These are phyloP conservation scores for Lasiommata megera DNA, from an alignment of 2,888 invertebrate species.

Conservation along the genomic window DNA sequence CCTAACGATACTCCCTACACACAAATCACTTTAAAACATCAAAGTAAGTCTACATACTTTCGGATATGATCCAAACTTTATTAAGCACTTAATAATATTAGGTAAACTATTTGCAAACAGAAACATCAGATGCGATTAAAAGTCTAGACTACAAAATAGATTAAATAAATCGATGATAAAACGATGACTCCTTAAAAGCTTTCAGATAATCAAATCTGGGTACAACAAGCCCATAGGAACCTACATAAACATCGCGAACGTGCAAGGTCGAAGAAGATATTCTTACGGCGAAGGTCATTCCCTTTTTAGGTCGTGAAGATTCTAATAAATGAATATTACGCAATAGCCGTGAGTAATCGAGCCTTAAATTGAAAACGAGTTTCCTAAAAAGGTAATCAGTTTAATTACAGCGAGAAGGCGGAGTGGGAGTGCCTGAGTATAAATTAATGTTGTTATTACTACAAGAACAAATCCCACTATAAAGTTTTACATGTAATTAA, in stretches of 20 bases:
- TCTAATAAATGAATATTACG: conserved; percentile 8
- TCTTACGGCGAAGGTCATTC: conserved; percentile 2
- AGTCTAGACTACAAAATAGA: neutral
- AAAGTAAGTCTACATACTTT: too few species aligned
- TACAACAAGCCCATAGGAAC: neutral
- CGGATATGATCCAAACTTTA: too few species aligned
- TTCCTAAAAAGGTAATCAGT: conserved; percentile 6
- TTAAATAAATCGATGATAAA: neutral
- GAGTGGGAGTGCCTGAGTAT: neutral
- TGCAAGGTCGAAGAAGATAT: conserved; percentile 8
- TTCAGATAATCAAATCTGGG: neutral
- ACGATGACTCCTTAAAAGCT: neutral
- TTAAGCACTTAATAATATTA: too few species aligned
- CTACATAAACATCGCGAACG: neutral
- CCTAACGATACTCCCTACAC: too few species aligned
- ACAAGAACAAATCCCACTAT: too few species aligned
- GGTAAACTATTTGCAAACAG: too few species aligned
- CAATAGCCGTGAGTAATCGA: conserved; percentile 9
- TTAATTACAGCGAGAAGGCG: neutral
- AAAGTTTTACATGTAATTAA: too few species aligned
- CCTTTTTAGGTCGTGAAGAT: conserved; percentile 7
- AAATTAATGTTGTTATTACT: too few species aligned
- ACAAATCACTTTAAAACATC: too few species aligned
- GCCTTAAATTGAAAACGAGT: conserved; percentile 7
- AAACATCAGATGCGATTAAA: too few species aligned